Base-by-base conservation (phyloP, 2,797 vertebrate species). In the Rhadinocentrus ornatus region DNA sequence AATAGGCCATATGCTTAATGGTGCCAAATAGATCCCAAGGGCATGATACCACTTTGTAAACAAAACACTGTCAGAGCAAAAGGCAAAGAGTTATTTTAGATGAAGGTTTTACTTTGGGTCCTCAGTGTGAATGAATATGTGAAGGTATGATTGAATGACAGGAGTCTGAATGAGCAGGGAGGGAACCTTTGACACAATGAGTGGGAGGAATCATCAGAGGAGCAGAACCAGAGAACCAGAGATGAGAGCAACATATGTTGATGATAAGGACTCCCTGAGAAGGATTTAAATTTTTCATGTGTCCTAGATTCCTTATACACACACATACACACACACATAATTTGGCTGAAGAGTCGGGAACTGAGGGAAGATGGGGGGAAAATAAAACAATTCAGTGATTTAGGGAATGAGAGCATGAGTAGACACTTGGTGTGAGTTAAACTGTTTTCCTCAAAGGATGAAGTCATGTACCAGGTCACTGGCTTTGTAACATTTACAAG, bases 271-370 rank as follows among this genome's bases (percentile, higher is more conserved):
- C 86, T 89, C 87, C 89, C 88, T 84, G 88, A 90, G 85, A 88
- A 85, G 84, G 85, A 82, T 83, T 93, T 94, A 82, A 94, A 94
- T 94, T 92, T 94, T 94, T 93, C 75, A 95, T 93, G 87, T 91
- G 93, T 93, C 93, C 93, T 94, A 94, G 89, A 90, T 95, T 92
- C 69, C 27, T 5, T 6, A 9, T 39, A 24, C 34, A 44, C 52
- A 22, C 34, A 27, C 26, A 31, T 24, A 50, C 24, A 56, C 57
- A 24, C 44, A 37, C 70, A 61, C 48, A 12, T 46, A 76, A 78
- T 82, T 56, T 70, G 78, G 88, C 81, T 65, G 73, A 85, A 73
- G 41, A 85, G 73, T 74, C 60, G 78, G 71, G 68, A 70, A 87
- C n/a, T 3, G 75, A 80, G 64, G 24, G 50, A 74, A 69, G 24